phyloP scores from a whole-genome alignment of 2,113 vertebrate species.

The Nibea coibor region DNA sequence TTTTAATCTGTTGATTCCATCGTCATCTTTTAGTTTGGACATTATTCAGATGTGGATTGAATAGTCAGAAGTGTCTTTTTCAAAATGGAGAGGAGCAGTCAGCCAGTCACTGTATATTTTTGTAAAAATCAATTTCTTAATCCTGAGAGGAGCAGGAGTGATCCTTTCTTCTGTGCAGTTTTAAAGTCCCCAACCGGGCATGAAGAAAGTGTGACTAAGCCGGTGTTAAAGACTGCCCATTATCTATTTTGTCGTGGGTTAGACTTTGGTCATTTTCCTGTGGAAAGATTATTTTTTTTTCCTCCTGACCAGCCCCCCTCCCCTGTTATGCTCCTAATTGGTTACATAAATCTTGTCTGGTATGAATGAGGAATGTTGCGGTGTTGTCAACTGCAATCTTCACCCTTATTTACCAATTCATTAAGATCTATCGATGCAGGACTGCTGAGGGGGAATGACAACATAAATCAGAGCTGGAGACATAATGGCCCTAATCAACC shows the following conservation, averaged over 20 bases:
- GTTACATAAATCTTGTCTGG: conserved; percentile 99
- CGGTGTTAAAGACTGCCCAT: conserved; percentile 92
- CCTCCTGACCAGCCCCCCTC: conserved; percentile 94
- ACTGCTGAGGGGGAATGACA: conserved; percentile 97
- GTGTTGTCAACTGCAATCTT: conserved; percentile 99
- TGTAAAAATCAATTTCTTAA: conserved; percentile 70
- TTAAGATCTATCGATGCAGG: conserved; percentile 99
- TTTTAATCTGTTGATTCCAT: conserved; percentile 74
- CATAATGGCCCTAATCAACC: conserved; percentile 99
- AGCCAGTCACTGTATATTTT: conserved; percentile 34
- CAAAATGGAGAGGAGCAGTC: conserved; percentile 32
- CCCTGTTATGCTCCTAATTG: conserved; percentile 98
- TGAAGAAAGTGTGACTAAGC: conserved; percentile 88
- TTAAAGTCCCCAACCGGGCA: conserved; percentile 75
- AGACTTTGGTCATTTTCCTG: conserved; percentile 97
- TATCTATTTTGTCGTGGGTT: conserved; percentile 95
- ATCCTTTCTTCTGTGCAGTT: conserved; percentile 32
- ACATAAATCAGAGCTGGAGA: conserved; percentile 99
- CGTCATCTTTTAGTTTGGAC: conserved; percentile 49
- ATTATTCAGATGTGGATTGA: conserved; percentile 49
- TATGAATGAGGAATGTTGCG: conserved; percentile 99
- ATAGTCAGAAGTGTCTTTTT: conserved; percentile 30
- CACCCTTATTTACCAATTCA: conserved; percentile 99
- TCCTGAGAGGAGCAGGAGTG: conserved; percentile 34
- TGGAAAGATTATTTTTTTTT: conserved; percentile 97